phyloP scores from a whole-genome alignment of 2,113 vertebrate species.

The Himantopus leucocephalus region DNA sequence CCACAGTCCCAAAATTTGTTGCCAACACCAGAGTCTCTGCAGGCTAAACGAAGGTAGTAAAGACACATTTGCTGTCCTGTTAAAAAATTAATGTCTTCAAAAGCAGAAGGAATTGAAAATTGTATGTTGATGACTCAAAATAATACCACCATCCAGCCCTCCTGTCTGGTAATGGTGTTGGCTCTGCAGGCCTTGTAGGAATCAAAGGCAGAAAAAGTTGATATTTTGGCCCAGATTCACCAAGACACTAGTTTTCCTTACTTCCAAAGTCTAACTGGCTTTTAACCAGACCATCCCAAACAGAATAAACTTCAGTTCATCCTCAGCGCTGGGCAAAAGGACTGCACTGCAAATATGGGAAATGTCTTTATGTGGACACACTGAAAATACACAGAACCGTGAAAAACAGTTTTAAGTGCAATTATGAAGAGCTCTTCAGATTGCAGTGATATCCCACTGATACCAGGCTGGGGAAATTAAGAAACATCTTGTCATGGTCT shows the following conservation, averaged over 20 bases:
- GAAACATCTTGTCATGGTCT: background rate
- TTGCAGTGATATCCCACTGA: background rate
- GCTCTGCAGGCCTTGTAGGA: background rate
- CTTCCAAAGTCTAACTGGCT: background rate
- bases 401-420: background rate
- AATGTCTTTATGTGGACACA: background rate
- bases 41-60: background rate
- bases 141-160: background rate
- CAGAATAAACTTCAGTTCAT: background rate
- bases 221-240: background rate
- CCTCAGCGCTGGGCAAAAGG: background rate
- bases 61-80: background rate
- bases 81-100: background rate
- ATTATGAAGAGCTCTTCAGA: background rate
- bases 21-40: background rate
- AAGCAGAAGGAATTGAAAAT: background rate
- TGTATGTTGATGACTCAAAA: background rate
- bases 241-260: background rate
- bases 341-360: background rate
- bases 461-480: background rate
- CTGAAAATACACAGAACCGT: background rate
- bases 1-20: background rate
- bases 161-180: background rate
- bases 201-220: background rate
- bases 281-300: background rate